Base-by-base conservation (phyloP, 2,797 vertebrate genomes). In the Antennarius maculatus region DNA sequence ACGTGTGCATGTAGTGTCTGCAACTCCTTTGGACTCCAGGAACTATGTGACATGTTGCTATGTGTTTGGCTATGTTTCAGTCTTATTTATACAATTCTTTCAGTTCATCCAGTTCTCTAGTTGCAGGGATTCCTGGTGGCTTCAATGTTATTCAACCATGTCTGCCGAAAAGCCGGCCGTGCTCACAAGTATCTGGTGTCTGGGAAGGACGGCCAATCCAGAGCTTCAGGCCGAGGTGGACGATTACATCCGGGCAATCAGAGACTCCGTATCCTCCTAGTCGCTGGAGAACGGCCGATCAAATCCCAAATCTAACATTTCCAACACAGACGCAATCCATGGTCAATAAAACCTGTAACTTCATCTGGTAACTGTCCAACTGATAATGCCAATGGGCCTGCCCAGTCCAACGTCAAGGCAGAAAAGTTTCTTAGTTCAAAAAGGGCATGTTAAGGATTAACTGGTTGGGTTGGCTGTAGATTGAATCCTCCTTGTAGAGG, bases 1-100 rank as follows among this genome's bases (percentile, higher is more conserved):
- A 16, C 46, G 68, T 85, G 72, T 86, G 75, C 74, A 76, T 87
- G 83, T 91, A 88, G 82, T 92, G 81, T 88, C 79, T 88, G 77
- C 54, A 58, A 61, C 82, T 88, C 72, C 81, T 82, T 78, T 80
- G 61, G 71, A 77, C 69, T 71, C 55, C 66, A 70, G 47, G 54
- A 80, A 79, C 61, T 82, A 71, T 80, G 74, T 81, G 74, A 71
- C 56, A 6, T 78, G 72, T 76, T 55, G 70, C 65, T 77, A 76
- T 54, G 72, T 63, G 59, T 74, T 68, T 65, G 74, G 66, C 79
- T 60, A 58, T 78, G 57, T 64, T 83, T 77, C 50, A 71, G 74
- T 78, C 74, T 79, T 74, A 61, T 78, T 74, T 88, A 69, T 89
- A 88, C 83, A 88, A 81, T 79, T 86, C 62, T 74, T 74, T 76